phyloP scores from a whole-genome alignment of 1,140 invertebrate genomes.

The Drosophila asahinai region DNA sequence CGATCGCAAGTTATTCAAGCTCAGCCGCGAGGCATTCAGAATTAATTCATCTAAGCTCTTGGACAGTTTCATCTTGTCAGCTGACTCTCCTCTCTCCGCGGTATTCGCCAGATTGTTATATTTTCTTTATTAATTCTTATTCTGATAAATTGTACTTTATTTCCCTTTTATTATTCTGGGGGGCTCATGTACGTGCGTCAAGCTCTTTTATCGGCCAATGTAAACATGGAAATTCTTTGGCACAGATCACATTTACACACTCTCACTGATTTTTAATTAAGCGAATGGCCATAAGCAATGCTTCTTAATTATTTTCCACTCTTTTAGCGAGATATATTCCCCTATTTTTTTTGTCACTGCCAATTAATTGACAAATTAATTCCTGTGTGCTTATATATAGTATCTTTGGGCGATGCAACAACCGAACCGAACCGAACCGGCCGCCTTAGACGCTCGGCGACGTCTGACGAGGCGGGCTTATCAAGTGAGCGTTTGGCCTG shows the following conservation, averaged over 20 bases:
- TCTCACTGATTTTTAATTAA: constrained; percentile 45
- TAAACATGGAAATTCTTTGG: constrained; percentile 37
- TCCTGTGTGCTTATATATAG: constrained; percentile 6
- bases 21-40: constrained; percentile 79
- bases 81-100: background rate
- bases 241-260: constrained; percentile 28
- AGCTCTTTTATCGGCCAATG: constrained; percentile 25
- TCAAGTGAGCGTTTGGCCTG: constrained; percentile 34
- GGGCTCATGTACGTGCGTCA: constrained; percentile 34
- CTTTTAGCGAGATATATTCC: background rate
- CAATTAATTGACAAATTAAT: constrained; percentile 36
- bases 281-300: constrained; percentile 36
- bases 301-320: constrained; percentile 22
- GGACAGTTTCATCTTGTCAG: constrained; percentile 78
- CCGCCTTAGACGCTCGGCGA: constrained; percentile 35
- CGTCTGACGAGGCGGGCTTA: constrained; percentile 32
- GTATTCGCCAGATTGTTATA: background rate
- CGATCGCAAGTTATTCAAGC: constrained; percentile 78
- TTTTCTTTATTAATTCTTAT: constrained; percentile 20
- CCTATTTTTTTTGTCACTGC: constrained; percentile 5
- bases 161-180: constrained; percentile 2
- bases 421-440: constrained; percentile 19
- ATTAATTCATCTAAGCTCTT: constrained; percentile 84
- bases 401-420: constrained; percentile 8
- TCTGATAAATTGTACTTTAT: constrained; percentile 21